Evolutionary conservation across 2,888 invertebrate species (phyloP).

Genomic region (Corbicula japonica): DNA sequence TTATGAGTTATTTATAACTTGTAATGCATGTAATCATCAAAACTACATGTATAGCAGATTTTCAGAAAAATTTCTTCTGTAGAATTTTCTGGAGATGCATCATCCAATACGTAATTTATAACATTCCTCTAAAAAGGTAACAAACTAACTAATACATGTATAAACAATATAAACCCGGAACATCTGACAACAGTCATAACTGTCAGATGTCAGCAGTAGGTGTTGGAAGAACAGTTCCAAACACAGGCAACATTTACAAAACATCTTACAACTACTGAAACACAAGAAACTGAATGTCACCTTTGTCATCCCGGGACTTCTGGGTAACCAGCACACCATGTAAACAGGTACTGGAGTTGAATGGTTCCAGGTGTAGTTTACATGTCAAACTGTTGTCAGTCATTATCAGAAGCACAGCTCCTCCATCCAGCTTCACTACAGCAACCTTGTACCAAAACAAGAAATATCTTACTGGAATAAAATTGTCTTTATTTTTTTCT

Average conservation of each 20-base stretch:
- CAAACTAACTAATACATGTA: no score
- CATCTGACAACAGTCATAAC: no score
- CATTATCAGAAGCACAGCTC: neutral
- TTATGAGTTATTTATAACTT: no score
- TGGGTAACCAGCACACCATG: slow-evolving; percentile 9
- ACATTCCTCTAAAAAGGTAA: no score
- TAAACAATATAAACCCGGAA: no score
- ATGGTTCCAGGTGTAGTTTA: neutral
- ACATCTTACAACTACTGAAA: neutral
- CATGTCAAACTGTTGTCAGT: neutral
- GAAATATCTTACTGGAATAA: neutral
- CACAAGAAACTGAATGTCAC: neutral
- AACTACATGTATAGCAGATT: no score
- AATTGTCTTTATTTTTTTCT: neutral
- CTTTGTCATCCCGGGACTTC: slow-evolving; percentile 3
- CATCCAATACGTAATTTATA: no score
- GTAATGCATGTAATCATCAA: no score
- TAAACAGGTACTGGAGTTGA: neutral
- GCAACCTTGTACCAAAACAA: slow-evolving; percentile 7
- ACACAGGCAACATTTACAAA: neutral
- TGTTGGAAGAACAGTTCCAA: neutral
- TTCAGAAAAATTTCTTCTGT: no score
- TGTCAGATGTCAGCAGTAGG: no score
- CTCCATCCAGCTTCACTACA: neutral
- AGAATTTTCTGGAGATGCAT: no score